A percentile compares a stretch with the other conserved stretches of the same genome.
phyloP scores from a whole-genome alignment of 30 jellyfish, hydroid and myxozoan species.

The Aurelia coerulea region DNA sequence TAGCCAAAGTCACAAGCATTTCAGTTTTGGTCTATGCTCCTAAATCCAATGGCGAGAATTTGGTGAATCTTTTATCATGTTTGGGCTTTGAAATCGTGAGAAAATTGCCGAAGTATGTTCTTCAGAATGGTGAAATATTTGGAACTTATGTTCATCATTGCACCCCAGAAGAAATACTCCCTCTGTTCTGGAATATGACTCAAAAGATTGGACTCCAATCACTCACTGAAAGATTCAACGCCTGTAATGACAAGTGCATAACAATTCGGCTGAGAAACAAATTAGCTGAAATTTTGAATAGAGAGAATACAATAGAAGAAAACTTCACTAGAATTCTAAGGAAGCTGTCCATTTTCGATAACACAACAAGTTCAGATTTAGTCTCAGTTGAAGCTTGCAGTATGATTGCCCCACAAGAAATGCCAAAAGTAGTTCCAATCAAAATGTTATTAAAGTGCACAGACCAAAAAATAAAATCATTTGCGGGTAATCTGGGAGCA shows the following conservation, averaged over 20 bases:
- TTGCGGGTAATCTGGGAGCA: constrained; percentile 36
- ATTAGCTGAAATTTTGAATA: background rate
- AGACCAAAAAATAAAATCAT: background rate
- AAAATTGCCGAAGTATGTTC: constrained; percentile 24
- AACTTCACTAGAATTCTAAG: background rate
- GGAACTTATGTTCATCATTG: background rate
- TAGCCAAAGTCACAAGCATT: background rate
- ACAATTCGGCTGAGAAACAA: background rate
- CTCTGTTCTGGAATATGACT: background rate
- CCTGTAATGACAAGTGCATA: background rate
- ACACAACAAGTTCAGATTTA: background rate
- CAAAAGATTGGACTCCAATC: background rate
- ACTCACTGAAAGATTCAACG: background rate
- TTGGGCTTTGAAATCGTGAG: constrained; percentile 15
- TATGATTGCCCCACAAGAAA: constrained; percentile 24
- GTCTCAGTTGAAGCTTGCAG: constrained; percentile 13
- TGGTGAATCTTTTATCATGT: background rate
- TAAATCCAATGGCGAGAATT: background rate
- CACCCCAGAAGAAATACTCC: background rate
- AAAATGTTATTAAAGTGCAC: background rate
- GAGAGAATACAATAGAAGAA: background rate
- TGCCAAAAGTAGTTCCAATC: constrained; percentile 14
- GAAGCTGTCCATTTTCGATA: constrained; percentile 25
- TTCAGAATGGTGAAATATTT: constrained; percentile 12
- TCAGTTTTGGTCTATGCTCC: background rate